phyloP scores from a whole-genome alignment of 2,888 invertebrate species.

The Diabrotica balteata region DNA sequence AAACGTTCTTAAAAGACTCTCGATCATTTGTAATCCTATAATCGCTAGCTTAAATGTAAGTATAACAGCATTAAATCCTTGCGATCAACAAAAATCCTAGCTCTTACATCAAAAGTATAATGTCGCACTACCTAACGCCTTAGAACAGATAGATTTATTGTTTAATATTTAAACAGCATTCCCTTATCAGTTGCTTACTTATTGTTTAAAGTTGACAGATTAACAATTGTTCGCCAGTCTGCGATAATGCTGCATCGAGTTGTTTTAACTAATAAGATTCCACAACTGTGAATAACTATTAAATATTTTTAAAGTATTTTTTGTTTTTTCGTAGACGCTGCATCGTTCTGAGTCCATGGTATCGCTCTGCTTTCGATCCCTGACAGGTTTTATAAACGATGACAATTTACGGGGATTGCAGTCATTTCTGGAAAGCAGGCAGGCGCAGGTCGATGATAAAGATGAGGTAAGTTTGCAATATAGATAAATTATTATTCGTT shows the following conservation, averaged over 20 bases:
- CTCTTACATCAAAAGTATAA: no score
- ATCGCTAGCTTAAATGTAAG: no score
- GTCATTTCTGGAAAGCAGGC: conserved; percentile 82
- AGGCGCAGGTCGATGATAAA: conserved; percentile 83
- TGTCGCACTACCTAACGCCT: no score
- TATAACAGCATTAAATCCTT: no score
- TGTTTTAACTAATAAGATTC: neutral
- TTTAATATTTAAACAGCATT: conserved; percentile 4
- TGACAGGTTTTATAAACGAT: conserved; percentile 80
- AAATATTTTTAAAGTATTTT: conserved; percentile 5
- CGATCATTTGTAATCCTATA: no score
- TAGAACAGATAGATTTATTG: neutral
- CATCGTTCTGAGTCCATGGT: conserved; percentile 92
- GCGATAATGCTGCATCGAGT: neutral
- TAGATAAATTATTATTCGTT: no score
- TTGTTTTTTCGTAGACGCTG: conserved; percentile 71
- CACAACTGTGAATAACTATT: neutral
- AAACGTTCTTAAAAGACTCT: no score
- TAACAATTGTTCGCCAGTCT: conserved; percentile 6
- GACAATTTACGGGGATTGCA: conserved; percentile 83
- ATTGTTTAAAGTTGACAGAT: conserved; percentile 12
- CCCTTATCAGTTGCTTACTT: conserved; percentile 14
- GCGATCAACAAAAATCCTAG: no score
- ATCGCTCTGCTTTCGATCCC: conserved; percentile 84
- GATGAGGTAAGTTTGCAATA: conserved; percentile 73